A percentile compares a stretch with the other conserved stretches of the same genome.
Conservation (phyloP, 2,888 invertebrate genomes). For the Tridacna gigas region DNA sequence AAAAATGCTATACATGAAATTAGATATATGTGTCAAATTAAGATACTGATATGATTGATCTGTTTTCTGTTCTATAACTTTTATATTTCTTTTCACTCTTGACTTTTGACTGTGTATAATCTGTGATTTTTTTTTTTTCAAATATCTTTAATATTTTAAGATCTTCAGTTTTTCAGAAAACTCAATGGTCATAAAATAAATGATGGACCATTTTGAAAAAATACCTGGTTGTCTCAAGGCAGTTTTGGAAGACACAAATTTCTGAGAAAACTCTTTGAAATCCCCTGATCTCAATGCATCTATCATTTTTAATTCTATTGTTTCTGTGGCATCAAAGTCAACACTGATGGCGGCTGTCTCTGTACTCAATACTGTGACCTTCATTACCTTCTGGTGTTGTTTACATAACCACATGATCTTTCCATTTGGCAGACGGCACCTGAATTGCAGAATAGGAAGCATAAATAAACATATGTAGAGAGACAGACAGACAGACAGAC, state of each 20-base stretch:
- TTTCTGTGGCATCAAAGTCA: constrained; percentile 44
- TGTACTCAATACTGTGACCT: constrained; percentile 74
- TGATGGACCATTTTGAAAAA: no score
- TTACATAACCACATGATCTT: constrained; percentile 80
- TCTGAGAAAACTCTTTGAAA: constrained; percentile 32
- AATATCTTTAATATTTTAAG: no score
- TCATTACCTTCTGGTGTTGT: constrained; percentile 71
- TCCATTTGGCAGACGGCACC: constrained; percentile 79
- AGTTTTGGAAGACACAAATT: constrained; percentile 63
- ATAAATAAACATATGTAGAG: neutral
- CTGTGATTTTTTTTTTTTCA: no score
- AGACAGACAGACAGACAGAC: no score
- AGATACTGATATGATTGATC: no score
- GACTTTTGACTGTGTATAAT: no score
- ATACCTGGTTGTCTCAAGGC: constrained; percentile 42
- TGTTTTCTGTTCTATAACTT: no score
- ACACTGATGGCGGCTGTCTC: constrained; percentile 57
- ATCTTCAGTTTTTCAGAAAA: no score
- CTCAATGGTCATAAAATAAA: no score
- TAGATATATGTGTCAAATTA: no score
- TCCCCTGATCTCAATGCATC: constrained; percentile 67
- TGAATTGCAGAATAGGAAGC: constrained; percentile 30
- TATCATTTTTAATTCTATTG: constrained; percentile 67
- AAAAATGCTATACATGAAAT: no score
- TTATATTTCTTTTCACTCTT: no score